These are phyloP conservation scores for Dromiciops gliroides DNA, from an alignment of 2,113 vertebrate species.

Conservation along the genomic window DNA sequence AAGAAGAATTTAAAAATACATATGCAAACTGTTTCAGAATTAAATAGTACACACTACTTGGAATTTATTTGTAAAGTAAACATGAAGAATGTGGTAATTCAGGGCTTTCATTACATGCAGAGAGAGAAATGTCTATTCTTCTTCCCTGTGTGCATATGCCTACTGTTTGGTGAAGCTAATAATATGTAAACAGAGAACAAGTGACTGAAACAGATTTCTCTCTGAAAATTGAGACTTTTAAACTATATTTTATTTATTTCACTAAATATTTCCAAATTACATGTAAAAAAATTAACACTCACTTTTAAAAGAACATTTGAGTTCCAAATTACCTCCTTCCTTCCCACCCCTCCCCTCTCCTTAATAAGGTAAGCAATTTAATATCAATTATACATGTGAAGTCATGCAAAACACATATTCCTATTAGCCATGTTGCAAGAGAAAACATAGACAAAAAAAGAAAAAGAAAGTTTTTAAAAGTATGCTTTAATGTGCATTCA, in stretches of 20 bases:
- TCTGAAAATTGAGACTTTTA: background rate
- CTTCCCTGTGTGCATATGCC: background rate
- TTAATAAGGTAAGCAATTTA: background rate
- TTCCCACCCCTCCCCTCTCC: background rate
- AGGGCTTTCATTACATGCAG: constrained; percentile 22
- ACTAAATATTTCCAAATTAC: background rate
- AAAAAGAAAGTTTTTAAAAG: background rate
- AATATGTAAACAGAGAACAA: constrained; percentile 9
- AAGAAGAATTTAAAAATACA: background rate
- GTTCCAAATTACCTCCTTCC: background rate
- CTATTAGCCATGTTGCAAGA: background rate
- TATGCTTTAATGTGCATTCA: background rate
- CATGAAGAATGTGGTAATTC: background rate
- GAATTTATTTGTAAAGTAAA: constrained; percentile 52
- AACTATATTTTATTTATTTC: background rate
- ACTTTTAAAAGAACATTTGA: background rate
- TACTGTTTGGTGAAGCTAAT: background rate
- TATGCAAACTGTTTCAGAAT: constrained; percentile 11
- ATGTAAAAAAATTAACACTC: background rate
- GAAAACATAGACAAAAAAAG: background rate
- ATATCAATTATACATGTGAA: background rate
- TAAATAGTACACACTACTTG: constrained; percentile 3
- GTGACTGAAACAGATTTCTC: constrained; percentile 37
- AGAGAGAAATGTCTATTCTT: constrained; percentile 5
- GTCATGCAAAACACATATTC: background rate